Conservation (phyloP, 2,888 invertebrate species). For the Tuta absoluta region DNA sequence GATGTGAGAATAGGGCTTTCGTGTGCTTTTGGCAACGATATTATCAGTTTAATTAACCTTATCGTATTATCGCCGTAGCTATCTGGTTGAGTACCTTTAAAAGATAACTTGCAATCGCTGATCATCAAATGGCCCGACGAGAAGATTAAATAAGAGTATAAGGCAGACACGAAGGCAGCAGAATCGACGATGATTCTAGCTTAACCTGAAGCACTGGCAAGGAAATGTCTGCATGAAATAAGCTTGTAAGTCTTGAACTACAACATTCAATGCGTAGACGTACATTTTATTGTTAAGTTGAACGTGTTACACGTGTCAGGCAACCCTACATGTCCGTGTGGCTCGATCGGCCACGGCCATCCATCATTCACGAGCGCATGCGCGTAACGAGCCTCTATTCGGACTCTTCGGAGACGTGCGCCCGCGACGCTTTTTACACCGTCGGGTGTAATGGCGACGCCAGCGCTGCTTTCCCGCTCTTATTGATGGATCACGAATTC, state of each 20-base stretch:
- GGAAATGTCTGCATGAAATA: too few relatives aligned
- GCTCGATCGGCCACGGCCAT: slow-evolving; percentile 69
- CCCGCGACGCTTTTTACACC: slow-evolving; percentile 65
- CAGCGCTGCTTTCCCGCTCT: slow-evolving; percentile 41
- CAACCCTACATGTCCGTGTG: slow-evolving; percentile 44
- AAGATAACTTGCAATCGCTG: too few relatives aligned
- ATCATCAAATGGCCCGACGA: too few relatives aligned
- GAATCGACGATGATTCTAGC: too few relatives aligned
- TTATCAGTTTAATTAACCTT: slow-evolving; percentile 1
- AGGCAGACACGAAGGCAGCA: too few relatives aligned
- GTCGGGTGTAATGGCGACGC: slow-evolving; percentile 41
- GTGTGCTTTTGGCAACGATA: not conserved
- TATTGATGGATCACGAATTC: slow-evolving; percentile 68
- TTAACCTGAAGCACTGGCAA: too few relatives aligned
- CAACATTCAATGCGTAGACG: too few relatives aligned
- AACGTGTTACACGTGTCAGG: not conserved
- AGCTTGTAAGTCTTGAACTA: too few relatives aligned
- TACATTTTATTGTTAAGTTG: too few relatives aligned
- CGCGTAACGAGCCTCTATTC: slow-evolving; percentile 78
- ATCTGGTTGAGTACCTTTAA: too few relatives aligned
- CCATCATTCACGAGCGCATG: slow-evolving; percentile 71
- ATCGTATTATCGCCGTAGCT: not conserved
- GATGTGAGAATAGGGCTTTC: not conserved
- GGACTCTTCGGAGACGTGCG: slow-evolving; percentile 55
- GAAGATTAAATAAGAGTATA: too few relatives aligned